These are phyloP conservation scores for Leptopilina myrica DNA, from an alignment of 2,888 invertebrate species.

Conservation along the genomic window DNA sequence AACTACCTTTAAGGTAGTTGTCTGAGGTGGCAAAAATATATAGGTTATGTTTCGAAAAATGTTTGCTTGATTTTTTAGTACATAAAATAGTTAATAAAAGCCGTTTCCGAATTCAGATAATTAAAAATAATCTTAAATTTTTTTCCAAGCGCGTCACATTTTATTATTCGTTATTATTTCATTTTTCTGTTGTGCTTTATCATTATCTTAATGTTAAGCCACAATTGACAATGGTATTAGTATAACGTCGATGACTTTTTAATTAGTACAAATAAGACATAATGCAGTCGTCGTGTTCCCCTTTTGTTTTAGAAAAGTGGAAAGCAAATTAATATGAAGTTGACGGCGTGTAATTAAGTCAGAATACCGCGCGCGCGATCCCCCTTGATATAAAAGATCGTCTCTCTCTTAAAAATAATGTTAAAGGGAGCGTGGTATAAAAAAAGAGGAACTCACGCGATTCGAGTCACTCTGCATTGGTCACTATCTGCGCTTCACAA, in stretches of 20 bases:
- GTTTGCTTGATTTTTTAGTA: no score
- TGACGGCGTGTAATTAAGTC: constrained; percentile 36
- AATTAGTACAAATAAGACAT: constrained; percentile 2
- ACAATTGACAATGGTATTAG: not conserved
- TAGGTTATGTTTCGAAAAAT: no score
- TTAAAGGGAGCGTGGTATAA: not conserved
- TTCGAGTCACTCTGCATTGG: constrained; percentile 31
- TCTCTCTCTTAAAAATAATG: constrained; percentile 25
- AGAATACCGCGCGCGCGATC: constrained; percentile 3
- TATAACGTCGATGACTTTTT: not conserved
- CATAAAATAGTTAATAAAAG: no score
- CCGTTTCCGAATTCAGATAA: no score
- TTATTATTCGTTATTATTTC: no score
- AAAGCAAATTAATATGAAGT: constrained; percentile 19
- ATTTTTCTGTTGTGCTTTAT: no score
- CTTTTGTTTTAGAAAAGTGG: constrained; percentile 28
- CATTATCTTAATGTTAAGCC: not conserved
- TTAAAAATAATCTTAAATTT: no score
- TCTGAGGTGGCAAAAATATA: no score
- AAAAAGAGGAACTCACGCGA: constrained; percentile 30
- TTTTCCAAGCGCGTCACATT: no score
- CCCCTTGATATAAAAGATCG: constrained; percentile 36
- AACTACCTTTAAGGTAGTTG: no score
- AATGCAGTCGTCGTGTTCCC: constrained; percentile 20
- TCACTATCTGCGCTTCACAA: constrained; percentile 40